Evolutionary conservation across 2,888 invertebrate species (phyloP), one percentile per base, ranked within the genome.

Genomic region (Drosophila picticornis): DNA sequence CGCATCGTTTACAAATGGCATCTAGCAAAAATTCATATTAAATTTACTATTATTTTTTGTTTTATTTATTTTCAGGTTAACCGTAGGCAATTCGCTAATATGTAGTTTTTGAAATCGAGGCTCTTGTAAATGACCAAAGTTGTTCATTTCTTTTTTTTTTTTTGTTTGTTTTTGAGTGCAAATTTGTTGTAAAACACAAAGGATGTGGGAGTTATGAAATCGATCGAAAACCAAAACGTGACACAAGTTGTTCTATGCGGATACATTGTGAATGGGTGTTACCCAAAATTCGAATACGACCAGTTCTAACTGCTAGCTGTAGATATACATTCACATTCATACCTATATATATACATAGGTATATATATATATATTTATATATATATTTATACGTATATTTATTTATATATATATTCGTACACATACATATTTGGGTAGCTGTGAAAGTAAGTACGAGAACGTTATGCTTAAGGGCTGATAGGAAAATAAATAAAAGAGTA

Each of bases 61-160:
- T 32, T 22, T 10, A 25, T 31, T 25, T 53, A 53, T 32, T 58
- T 66, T 60, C 16, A 60, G 66, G 57, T 77, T 58, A 62, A 74
- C 61, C 53, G 40, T 72, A 63, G 56, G 70, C 72, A 74, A 79
- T 81, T 82, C 77, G 74, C 70, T 77, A 77, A 74, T 73, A 50
- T 71, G 65, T 31, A 63, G 31, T 22, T 32, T 55, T 36, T 43
- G 34, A n/a, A 67, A 52, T 67, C 31, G 34, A 34, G 27, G 19
- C 38, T 52, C 48, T 50, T 69, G 31, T 58, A 57, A 50, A 68
- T 61, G 27, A 57, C 29, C 51, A 61, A 71, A 63, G 53, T 34
- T 63, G 46, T 64, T 46, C 36, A 32, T 52, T 25, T 52, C 58
- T 29, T 22, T 40, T 32, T 27, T 3, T 16, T 13, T 32, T 11